Evolutionary conservation across 2,113 vertebrate genomes (phyloP).

Genomic region (Eonycteris spelaea): DNA sequence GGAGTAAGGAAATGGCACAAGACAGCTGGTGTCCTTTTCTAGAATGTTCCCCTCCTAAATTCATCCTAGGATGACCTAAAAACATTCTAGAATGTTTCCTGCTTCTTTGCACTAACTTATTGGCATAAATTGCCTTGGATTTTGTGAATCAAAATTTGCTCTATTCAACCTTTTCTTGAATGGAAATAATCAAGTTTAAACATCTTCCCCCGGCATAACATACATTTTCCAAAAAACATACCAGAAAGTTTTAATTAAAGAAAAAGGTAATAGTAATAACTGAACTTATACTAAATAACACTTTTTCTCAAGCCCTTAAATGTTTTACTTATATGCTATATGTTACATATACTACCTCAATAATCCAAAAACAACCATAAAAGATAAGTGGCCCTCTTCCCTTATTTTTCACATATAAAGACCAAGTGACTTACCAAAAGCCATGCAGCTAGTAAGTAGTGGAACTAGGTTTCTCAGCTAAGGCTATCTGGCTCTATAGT

Average conservation of each 20-base stretch:
- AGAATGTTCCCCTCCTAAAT: background rate
- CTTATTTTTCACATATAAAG: background rate
- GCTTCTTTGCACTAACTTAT: no score
- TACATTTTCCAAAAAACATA: background rate
- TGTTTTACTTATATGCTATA: background rate
- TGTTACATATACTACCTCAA: background rate
- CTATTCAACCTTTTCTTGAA: background rate
- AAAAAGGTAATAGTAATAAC: background rate
- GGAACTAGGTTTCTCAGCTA: background rate
- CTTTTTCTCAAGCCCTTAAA: background rate
- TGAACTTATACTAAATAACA: background rate
- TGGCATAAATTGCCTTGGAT: background rate
- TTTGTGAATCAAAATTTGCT: background rate
- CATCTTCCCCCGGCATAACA: background rate
- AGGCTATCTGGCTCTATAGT: background rate
- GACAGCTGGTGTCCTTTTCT: background rate
- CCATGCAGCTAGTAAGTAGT: background rate
- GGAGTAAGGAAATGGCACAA: background rate
- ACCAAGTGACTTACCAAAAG: background rate
- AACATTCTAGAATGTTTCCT: no score
- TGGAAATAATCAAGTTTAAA: background rate
- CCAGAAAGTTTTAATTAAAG: background rate
- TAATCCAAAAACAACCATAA: background rate
- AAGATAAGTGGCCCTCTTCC: background rate
- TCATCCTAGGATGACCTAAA: background rate